phyloP scores from a whole-genome alignment of 2,113 vertebrate species.

The Ursus arctos region DNA sequence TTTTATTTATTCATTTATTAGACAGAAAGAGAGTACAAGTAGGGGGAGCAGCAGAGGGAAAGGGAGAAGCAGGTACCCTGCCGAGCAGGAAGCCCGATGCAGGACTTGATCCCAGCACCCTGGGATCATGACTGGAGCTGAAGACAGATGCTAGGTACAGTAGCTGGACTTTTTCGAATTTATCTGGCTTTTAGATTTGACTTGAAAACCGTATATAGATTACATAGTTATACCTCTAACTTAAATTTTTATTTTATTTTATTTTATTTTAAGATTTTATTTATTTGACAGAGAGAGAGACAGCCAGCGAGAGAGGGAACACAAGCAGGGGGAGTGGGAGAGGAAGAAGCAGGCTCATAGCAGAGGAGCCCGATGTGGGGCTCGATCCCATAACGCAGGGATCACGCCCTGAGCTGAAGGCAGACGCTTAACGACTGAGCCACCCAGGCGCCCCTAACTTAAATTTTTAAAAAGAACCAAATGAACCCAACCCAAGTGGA shows the following conservation, averaged over 20 bases:
- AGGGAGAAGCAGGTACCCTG: neutral
- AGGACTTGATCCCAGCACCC: neutral
- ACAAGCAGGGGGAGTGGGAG: too few species aligned
- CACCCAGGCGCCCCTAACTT: neutral
- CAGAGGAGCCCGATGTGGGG: too few species aligned
- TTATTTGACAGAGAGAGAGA: too few species aligned
- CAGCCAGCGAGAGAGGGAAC: too few species aligned
- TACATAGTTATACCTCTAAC: neutral
- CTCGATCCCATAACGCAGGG: too few species aligned
- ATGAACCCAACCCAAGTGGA: neutral
- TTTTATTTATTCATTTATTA: too few species aligned
- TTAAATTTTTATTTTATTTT: neutral
- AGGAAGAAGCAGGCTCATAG: too few species aligned
- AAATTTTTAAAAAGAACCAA: slow-evolving; percentile 48
- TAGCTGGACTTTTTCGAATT: neutral
- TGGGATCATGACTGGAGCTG: neutral
- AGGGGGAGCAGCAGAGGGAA: too few species aligned
- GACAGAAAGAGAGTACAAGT: too few species aligned
- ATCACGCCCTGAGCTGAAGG: too few species aligned
- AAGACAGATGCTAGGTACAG: neutral
- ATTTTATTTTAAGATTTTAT: too few species aligned
- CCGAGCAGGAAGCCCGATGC: neutral
- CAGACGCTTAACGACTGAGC: too few species aligned
- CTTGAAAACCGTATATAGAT: neutral
- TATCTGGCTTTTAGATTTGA: neutral